phyloP scores from a whole-genome alignment of 2,797 vertebrate genomes.

The Molossus alvarezi region DNA sequence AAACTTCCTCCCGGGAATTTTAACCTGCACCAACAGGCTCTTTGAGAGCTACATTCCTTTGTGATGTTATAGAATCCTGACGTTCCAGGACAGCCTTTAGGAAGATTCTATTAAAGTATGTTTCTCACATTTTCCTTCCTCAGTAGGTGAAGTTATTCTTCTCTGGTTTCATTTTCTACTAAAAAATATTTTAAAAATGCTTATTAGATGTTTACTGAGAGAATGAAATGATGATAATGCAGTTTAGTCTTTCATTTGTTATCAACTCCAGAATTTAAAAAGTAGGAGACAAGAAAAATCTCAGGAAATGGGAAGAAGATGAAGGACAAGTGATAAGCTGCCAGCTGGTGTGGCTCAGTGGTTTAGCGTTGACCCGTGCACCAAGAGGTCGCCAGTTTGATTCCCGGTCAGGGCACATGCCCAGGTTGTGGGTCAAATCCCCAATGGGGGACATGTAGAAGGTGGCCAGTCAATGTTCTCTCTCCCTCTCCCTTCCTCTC shows the following conservation, averaged over 20 bases:
- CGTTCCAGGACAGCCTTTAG: not conserved
- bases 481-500: too few species aligned
- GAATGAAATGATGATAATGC: conserved; percentile 5
- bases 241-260: conserved; percentile 26
- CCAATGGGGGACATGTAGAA: too few species aligned
- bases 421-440: too few species aligned
- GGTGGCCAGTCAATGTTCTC: too few species aligned
- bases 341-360: not conserved
- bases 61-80: not conserved
- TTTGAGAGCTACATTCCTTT: not conserved
- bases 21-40: not conserved
- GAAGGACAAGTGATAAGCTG: not conserved
- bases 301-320: not conserved
- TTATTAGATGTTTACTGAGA: conserved; percentile 9
- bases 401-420: too few species aligned
- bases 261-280: not conserved
- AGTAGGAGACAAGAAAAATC: not conserved
- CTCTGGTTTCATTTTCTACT: not conserved
- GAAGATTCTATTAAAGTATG: not conserved
- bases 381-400: too few species aligned
- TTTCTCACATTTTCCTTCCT: conserved; percentile 11
- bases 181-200: not conserved
- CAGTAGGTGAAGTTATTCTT: not conserved
- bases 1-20: not conserved
- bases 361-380: too few species aligned